phyloP scores from a whole-genome alignment of 2,888 invertebrate species.

The Apantesis nais region DNA sequence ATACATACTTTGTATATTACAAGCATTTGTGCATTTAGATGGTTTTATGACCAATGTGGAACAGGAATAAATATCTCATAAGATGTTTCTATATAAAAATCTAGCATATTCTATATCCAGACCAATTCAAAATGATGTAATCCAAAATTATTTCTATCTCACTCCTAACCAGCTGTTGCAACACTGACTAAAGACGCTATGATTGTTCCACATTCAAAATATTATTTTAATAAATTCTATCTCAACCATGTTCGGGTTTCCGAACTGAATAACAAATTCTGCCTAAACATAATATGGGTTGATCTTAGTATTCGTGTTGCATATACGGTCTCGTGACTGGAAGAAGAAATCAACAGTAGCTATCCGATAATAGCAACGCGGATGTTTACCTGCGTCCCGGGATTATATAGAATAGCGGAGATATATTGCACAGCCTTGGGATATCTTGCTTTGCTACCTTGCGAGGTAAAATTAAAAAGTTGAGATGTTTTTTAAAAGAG shows the following conservation, averaged over 20 bases:
- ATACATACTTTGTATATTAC: background rate
- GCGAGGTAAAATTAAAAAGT: slow-evolving; percentile 4
- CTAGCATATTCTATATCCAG: background rate
- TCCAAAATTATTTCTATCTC: slow-evolving; percentile 25
- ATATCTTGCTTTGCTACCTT: slow-evolving; percentile 22
- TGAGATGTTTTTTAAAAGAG: background rate
- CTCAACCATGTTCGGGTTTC: slow-evolving; percentile 20
- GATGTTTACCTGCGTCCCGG: slow-evolving; percentile 46
- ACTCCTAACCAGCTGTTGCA: slow-evolving; percentile 35
- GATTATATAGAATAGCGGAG: slow-evolving; percentile 35
- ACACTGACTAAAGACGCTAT: slow-evolving; percentile 28
- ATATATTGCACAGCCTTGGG: slow-evolving; percentile 29
- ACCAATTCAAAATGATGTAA: slow-evolving; percentile 10
- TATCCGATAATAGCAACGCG: slow-evolving; percentile 34
- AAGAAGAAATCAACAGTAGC: slow-evolving; percentile 37
- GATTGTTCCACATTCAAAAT: slow-evolving; percentile 36
- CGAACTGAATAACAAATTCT: slow-evolving; percentile 37
- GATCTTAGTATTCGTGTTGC: slow-evolving; percentile 37
- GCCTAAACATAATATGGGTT: slow-evolving; percentile 27
- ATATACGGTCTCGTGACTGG: slow-evolving; percentile 31
- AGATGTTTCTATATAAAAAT: background rate
- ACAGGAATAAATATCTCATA: background rate
- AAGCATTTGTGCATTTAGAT: background rate
- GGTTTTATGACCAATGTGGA: background rate
- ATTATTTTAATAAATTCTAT: slow-evolving; percentile 37